Base-by-base conservation (phyloP, 2,888 invertebrate species). In the Rosalia funebris region DNA sequence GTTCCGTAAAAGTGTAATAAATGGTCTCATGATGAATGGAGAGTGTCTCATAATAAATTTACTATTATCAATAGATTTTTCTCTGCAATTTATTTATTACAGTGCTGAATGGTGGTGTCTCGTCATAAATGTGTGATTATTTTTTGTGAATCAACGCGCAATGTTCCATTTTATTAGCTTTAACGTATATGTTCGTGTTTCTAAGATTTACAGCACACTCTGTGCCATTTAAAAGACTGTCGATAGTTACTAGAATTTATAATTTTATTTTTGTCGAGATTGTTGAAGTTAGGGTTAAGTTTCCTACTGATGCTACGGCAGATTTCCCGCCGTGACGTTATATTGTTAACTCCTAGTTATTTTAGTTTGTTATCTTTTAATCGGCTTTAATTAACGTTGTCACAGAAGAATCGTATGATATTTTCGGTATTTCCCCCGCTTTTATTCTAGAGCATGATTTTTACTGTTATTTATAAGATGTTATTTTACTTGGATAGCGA, bases 201-300 rank as follows among this genome's bases (percentile, higher is more conserved):
- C 16, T 37, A 48, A 25, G 37, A 12, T 25, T n/a, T 32, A 25
- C n/a, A 56, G 47, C 47, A 47, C 56, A 39, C 19, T 47, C 39
- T 34, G 59, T 59, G 59, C 59, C 59, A 59, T 59, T 20, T 34
- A 53, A 41, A 59, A 59, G 59, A 59, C 59, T 59, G 59, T 53
- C 39, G 14, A 12, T 48, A 53, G 47, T 47, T 53, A 41, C 31
- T 58, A 58, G 58, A 58, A 52, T 53, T 46, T 52, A 32, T 52
- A 52, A 52, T 57, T 57, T 58, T 19, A 36, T 53, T 58, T 44
- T 32, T 50, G 14, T 36, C 32, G 19, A 36, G 19, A n/a, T 48
- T 44, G 44, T 44, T 44, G 44, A 44, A 12, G 11, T 48, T 48
- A 48, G 37, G 46, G n/a, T 20, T 48, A 19, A 31, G 31, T 46